A percentile compares a stretch with the other conserved stretches of the same genome.
These are phyloP conservation scores for Asarcornis scutulata DNA, from an alignment of 2,113 vertebrate species.

Conservation along the genomic window DNA sequence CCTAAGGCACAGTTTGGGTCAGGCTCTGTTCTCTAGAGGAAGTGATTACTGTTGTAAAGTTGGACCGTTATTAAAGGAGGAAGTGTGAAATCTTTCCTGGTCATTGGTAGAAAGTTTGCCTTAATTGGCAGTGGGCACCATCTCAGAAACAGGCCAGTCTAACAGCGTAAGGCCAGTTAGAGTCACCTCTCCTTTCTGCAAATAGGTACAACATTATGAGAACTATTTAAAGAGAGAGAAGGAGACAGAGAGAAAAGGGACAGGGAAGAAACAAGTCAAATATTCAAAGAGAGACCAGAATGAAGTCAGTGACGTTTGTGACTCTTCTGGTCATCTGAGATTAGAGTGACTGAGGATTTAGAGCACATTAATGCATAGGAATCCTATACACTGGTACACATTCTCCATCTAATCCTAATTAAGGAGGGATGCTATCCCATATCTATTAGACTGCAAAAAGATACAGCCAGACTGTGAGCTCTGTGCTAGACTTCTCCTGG, in stretches of 20 bases:
- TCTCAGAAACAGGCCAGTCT: not conserved
- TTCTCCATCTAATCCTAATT: not conserved
- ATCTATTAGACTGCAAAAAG: not conserved
- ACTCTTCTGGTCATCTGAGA: not conserved
- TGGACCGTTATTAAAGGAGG: not conserved
- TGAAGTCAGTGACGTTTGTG: not conserved
- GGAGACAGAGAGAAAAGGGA: accelerated
- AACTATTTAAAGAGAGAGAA: not conserved
- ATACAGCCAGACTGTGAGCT: not conserved
- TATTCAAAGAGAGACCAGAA: not conserved
- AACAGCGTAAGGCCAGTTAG: not conserved
- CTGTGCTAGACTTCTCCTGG: not conserved
- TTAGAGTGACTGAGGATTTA: not conserved
- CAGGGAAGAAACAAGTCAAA: not conserved
- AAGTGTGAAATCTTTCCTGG: not conserved
- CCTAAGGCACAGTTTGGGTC: not conserved
- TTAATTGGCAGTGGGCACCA: not conserved
- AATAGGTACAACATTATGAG: not conserved
- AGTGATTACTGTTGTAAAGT: not conserved
- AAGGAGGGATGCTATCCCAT: not conserved
- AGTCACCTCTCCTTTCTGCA: not conserved
- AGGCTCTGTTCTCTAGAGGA: not conserved
- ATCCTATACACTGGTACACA: not conserved
- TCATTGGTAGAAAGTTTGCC: not conserved
- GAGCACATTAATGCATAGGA: not conserved